A percentile compares a stretch with the other conserved stretches of the same genome.
Conservation (phyloP, 2,797 vertebrate genomes). For the Tangara arthus region DNA sequence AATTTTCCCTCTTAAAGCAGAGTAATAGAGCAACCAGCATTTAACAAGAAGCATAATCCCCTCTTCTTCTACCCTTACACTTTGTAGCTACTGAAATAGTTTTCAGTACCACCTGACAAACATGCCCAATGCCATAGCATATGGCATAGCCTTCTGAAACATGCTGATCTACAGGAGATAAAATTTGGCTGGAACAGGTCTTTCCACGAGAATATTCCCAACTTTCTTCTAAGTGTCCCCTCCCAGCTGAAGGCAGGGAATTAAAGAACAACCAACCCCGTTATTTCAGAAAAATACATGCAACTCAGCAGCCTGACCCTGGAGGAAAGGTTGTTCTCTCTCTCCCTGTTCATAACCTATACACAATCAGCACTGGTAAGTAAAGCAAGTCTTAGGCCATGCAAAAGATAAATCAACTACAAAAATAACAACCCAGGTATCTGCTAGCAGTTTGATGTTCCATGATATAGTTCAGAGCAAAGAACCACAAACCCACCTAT, state of each 20-base stretch:
- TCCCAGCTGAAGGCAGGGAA: neutral
- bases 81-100: neutral
- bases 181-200: neutral
- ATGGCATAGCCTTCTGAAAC: neutral
- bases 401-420: neutral
- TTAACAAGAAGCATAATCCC: neutral
- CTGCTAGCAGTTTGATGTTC: neutral
- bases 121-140: accelerated
- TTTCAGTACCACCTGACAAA: neutral
- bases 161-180: neutral
- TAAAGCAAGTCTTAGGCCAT: neutral
- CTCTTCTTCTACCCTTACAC: neutral
- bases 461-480: neutral
- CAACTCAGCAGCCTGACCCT: neutral
- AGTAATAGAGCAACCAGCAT: neutral
- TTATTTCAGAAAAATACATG: neutral
- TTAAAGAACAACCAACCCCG: neutral
- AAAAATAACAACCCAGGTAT: neutral
- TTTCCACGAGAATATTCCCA: neutral
- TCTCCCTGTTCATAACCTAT: neutral
- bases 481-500: neutral
- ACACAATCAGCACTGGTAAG: neutral
- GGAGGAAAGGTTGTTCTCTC: neutral
- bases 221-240: neutral
- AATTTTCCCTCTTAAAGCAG: neutral